These are phyloP conservation scores for Synergus itoensis DNA, from an alignment of 2,888 invertebrate genomes.

Conservation along the genomic window DNA sequence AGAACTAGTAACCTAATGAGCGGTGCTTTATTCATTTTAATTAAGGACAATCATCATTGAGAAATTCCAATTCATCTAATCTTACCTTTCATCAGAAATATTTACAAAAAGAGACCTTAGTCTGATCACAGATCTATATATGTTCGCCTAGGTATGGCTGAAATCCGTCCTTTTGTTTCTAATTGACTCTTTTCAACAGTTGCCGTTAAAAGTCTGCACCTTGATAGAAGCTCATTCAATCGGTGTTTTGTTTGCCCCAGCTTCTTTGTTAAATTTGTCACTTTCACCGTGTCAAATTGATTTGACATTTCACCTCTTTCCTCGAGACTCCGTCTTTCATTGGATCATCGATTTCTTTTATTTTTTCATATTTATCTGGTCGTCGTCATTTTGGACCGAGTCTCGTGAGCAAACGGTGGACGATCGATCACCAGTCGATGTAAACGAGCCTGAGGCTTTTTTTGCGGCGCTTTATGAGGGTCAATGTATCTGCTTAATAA, in stretches of 20 bases:
- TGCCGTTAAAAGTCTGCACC: not conserved
- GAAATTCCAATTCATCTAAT: not conserved
- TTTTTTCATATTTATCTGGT: slow-evolving; percentile 17
- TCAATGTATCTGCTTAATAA: slow-evolving; percentile 56
- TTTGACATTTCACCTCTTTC: slow-evolving; percentile 20
- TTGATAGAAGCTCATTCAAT: slow-evolving; percentile 30
- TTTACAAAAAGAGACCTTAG: not conserved
- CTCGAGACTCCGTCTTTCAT: not conserved
- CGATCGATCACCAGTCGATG: slow-evolving; percentile 53
- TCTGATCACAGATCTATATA: not conserved
- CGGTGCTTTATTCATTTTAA: not conserved
- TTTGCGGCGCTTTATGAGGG: slow-evolving; percentile 46
- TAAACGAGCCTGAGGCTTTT: slow-evolving; percentile 44
- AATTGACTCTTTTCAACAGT: slow-evolving; percentile 28
- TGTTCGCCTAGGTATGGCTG: not conserved
- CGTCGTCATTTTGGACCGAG: slow-evolving; percentile 36
- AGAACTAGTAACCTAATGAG: not conserved
- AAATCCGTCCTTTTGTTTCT: not conserved
- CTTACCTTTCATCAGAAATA: not conserved
- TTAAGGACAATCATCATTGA: not conserved
- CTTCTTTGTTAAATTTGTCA: slow-evolving; percentile 27
- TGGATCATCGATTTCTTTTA: slow-evolving; percentile 9
- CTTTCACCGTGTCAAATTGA: slow-evolving; percentile 36
- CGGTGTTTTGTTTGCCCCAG: not conserved
- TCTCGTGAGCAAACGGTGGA: slow-evolving; percentile 48